Evolutionary conservation across 1,140 invertebrate genomes (phyloP), one percentile per base, ranked within the genome.

Genomic region (Tetraneura akinire): DNA sequence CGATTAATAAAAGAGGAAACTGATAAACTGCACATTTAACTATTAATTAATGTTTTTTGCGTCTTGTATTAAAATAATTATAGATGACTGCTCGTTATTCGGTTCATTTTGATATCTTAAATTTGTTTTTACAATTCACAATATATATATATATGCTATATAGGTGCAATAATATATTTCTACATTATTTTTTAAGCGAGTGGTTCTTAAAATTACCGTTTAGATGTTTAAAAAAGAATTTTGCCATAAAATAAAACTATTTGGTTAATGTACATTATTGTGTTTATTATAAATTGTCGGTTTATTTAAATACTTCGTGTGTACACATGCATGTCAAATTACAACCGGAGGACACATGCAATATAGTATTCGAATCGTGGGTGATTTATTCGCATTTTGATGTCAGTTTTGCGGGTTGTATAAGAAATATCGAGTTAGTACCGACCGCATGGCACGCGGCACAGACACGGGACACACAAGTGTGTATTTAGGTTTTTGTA

Each of bases 401-500:
- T 37, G 66, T 26, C 21, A 68, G 21, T 68, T 68, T 47, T 26
- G 64, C 16, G 37, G 64, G 13, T n/a, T 42, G 26, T 45, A 21
- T n/a, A 66, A 45, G 64, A 66, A 42, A 66, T 66, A 66, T 45
- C 32, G n/a, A 42, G 37, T 2, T 14, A 4, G 64, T 42, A 4
- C 18, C 11, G 11, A 66, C 21, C 37, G 45, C 47, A 47, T 68
- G 37, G 37, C 10, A 23, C 42, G 21, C 4, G 66, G 37, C 14
- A 47, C 14, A 47, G 21, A 47, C 66, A 68, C 6, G 32, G 8
- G 32, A 47, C 8, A n/a, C 18, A 53, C 10, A n/a, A 68, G n/a
- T 68, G 64, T 47, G 66, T 10, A n/a, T n/a, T n/a, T 14, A 68
- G 66, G 14, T 68, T 47, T 68, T 21, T 0, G 21, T 68, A 68